Evolutionary conservation across 2,888 invertebrate genomes (phyloP).

Genomic region (Bombylius discolor): DNA sequence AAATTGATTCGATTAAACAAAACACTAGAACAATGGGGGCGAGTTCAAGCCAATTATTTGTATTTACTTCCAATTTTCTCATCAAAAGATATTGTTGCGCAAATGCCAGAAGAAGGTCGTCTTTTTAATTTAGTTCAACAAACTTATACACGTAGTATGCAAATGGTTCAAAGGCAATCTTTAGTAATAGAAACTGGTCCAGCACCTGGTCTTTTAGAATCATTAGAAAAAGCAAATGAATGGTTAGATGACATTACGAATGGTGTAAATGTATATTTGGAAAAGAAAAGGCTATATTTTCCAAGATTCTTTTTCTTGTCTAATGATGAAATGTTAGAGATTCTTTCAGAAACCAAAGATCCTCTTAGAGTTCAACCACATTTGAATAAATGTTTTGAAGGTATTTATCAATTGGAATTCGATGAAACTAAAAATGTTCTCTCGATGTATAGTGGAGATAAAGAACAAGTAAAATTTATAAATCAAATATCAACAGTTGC

Average conservation of each 20-base stretch:
- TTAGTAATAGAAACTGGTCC: constrained; percentile 40
- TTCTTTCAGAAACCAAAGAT: constrained; percentile 55
- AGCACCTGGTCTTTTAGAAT: constrained; percentile 52
- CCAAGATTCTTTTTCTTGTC: constrained; percentile 65
- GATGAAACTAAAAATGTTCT: constrained; percentile 42
- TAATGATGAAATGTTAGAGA: constrained; percentile 58
- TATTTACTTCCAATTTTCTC: constrained; percentile 55
- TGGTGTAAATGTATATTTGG: constrained; percentile 51
- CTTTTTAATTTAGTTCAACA: constrained; percentile 42
- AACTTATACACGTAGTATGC: constrained; percentile 38
- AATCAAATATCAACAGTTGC: constrained; percentile 40
- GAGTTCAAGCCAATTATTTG: constrained; percentile 50
- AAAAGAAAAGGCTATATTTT: constrained; percentile 51
- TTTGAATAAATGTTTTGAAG: constrained; percentile 57
- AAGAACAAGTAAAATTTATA: constrained; percentile 44
- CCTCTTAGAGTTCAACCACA: constrained; percentile 46
- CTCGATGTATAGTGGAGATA: constrained; percentile 46
- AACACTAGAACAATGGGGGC: constrained; percentile 50
- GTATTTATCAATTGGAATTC: constrained; percentile 43
- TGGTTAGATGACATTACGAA: constrained; percentile 48
- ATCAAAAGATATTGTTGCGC: constrained; percentile 48
- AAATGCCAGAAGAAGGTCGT: constrained; percentile 51
- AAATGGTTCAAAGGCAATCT: constrained; percentile 27
- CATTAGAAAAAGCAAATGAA: constrained; percentile 44
- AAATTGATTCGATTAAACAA: constrained; percentile 41